Conservation (phyloP, 2,888 invertebrate genomes). For the Orthosia cruda region DNA sequence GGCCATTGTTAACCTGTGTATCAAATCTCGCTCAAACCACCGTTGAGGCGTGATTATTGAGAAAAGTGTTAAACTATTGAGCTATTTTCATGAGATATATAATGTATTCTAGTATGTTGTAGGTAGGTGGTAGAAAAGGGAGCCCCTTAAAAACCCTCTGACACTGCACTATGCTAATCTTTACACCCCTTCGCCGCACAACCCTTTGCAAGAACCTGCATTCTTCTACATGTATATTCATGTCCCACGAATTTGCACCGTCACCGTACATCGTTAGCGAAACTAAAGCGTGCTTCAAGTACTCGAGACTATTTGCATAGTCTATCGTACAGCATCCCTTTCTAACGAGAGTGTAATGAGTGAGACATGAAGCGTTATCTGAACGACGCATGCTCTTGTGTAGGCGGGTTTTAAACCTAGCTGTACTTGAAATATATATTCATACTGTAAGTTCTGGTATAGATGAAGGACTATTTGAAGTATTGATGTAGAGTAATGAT, state of each 20-base stretch:
- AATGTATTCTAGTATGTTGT: background rate
- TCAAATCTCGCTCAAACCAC: background rate
- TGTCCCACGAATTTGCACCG: conserved; percentile 65
- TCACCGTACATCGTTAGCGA: conserved; percentile 79
- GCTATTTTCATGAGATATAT: background rate
- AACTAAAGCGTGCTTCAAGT: conserved; percentile 76
- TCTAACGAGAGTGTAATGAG: conserved; percentile 42
- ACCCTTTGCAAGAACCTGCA: conserved; percentile 42
- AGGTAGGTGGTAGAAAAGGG: background rate
- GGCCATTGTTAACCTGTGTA: background rate
- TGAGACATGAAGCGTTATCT: conserved; percentile 65
- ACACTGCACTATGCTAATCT: conserved; percentile 47
- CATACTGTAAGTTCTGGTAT: conserved; percentile 8
- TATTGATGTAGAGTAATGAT: conserved; percentile 23
- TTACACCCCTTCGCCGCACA: conserved; percentile 27
- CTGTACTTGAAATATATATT: conserved; percentile 16
- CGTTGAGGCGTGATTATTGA: background rate
- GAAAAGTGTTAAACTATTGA: background rate
- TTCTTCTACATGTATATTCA: conserved; percentile 49
- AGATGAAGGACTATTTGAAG: conserved; percentile 18
- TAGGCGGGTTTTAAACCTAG: conserved; percentile 42
- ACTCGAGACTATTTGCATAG: conserved; percentile 76
- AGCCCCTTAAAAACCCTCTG: conserved; percentile 28
- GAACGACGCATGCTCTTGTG: conserved; percentile 57
- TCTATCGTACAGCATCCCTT: conserved; percentile 49